A percentile compares a stretch with the other conserved stretches of the same genome.
These are phyloP conservation scores for Atrina japonica DNA, from an alignment of 2,888 invertebrate species.

Conservation along the genomic window DNA sequence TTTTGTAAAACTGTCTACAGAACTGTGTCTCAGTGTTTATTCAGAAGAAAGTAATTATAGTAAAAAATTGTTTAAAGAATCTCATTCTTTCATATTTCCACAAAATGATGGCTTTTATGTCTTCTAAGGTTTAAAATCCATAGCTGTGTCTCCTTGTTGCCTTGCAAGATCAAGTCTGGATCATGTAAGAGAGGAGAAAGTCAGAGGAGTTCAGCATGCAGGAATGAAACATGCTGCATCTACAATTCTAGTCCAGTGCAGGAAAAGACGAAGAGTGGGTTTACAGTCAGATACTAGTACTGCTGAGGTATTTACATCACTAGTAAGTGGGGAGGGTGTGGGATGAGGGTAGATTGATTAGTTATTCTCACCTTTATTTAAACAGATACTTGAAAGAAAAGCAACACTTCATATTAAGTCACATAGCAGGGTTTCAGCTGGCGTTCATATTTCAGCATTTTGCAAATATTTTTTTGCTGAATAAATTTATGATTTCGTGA, in stretches of 20 bases:
- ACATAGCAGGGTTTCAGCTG: neutral
- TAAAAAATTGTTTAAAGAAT: no score
- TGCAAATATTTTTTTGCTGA: neutral
- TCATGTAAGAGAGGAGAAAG: conserved; percentile 5
- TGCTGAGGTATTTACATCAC: neutral
- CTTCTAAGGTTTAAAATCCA: conserved; percentile 41
- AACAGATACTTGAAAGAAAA: no score
- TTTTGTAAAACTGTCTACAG: no score
- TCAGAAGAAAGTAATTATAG: no score
- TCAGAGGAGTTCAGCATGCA: conserved; percentile 2
- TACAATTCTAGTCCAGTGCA: conserved; percentile 19
- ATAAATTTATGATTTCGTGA: no score
- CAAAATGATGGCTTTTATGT: no score
- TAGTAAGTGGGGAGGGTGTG: neutral
- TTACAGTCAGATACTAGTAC: neutral
- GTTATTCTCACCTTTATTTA: no score
- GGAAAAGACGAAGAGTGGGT: conserved; percentile 13
- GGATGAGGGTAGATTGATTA: no score
- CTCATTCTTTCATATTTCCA: no score
- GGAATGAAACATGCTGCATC: conserved; percentile 28
- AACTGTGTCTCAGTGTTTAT: no score
- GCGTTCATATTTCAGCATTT: neutral
- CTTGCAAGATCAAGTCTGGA: conserved; percentile 7
- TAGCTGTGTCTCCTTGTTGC: conserved; percentile 42
- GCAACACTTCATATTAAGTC: no score